These are phyloP conservation scores for Meganola albula DNA, from an alignment of 2,888 invertebrate genomes.

Conservation along the genomic window DNA sequence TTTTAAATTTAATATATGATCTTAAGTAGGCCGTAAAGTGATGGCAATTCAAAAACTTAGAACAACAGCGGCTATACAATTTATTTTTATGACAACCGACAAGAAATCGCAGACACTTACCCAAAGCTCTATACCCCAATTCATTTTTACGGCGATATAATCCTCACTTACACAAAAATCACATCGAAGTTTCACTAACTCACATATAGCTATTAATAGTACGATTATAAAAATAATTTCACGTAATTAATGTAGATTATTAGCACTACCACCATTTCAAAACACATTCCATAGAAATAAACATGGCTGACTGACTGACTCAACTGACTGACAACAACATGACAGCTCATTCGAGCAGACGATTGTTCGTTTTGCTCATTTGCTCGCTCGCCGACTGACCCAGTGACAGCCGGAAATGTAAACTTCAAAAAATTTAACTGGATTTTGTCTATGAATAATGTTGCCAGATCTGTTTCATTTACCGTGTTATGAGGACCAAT, in stretches of 20 bases:
- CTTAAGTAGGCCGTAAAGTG: too few relatives aligned
- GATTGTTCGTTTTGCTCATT: conserved; percentile 1
- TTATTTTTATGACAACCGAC: conserved; percentile 28
- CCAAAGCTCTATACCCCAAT: conserved; percentile 84
- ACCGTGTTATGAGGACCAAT: too few relatives aligned
- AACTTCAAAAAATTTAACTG: conserved; percentile 18
- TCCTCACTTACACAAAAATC: conserved; percentile 68
- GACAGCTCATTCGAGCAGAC: too few relatives aligned
- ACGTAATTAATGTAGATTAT: conserved; percentile 55
- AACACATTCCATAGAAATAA: conserved; percentile 64
- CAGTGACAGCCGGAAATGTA: conserved; percentile 21
- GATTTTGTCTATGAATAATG: conserved; percentile 35
- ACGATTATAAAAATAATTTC: conserved; percentile 44
- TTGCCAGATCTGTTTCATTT: conserved; percentile 24
- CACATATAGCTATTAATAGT: conserved; percentile 39
- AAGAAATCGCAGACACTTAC: conserved; percentile 63
- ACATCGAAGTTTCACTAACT: conserved; percentile 69
- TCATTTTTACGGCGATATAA: conserved; percentile 72
- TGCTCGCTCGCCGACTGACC: too few relatives aligned
- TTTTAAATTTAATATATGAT: too few relatives aligned
- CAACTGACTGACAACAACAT: conserved; percentile 14
- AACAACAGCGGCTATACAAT: conserved; percentile 25
- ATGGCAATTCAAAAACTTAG: too few relatives aligned
- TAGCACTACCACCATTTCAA: conserved; percentile 71
- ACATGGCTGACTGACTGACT: conserved; percentile 70